Conservation (phyloP, 2,113 vertebrate genomes). For the Podarcis raffonei region DNA sequence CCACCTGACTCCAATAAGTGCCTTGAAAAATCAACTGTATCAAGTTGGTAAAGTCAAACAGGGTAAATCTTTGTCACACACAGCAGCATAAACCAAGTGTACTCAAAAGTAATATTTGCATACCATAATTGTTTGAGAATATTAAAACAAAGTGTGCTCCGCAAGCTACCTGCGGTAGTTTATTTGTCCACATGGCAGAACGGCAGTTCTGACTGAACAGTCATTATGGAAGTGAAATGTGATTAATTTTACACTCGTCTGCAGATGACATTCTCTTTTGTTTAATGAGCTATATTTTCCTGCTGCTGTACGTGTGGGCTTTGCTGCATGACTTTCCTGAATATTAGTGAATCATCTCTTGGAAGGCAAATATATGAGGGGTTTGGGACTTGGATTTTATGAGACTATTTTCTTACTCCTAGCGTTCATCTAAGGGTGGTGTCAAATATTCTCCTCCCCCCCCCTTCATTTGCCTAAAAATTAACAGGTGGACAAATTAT, state of each 20-base stretch:
- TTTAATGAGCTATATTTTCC: conserved; percentile 51
- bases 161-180: not conserved
- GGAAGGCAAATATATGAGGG: conserved; percentile 37
- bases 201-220: conserved; percentile 1
- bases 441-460: not conserved
- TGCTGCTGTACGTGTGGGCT: conserved; percentile 41
- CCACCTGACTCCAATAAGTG: conserved; percentile 44
- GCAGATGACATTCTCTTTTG: conserved; percentile 50
- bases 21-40: conserved; percentile 36
- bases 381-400: not conserved
- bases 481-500: not conserved
- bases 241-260: conserved; percentile 42
- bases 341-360: conserved; percentile 45
- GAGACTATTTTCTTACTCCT: not conserved
- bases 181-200: conserved; percentile 23
- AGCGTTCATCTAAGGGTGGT: not conserved
- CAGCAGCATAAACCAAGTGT: conserved; percentile 29
- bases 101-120: conserved; percentile 59
- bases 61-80: conserved; percentile 15
- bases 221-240: conserved; percentile 10
- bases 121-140: conserved; percentile 30
- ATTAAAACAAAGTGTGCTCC: conserved; percentile 18
- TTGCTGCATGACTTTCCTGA: conserved; percentile 46
- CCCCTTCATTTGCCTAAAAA: not conserved
- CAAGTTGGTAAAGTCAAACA: conserved; percentile 50